These are phyloP conservation scores for Dicaeum eximium DNA, from an alignment of 2,113 vertebrate genomes.

Conservation along the genomic window DNA sequence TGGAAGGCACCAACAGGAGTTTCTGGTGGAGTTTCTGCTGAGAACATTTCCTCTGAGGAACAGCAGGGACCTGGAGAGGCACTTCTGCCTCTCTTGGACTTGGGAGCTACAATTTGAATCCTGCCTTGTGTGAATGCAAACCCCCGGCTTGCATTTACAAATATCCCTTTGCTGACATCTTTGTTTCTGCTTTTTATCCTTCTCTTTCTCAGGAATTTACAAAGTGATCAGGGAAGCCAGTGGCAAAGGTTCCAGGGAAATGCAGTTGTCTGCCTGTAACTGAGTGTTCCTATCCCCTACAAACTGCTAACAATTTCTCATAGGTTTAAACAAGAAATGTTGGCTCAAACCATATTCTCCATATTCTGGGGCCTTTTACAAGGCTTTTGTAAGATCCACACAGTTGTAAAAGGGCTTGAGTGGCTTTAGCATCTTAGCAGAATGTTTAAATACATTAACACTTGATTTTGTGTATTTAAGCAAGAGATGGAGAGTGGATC, in stretches of 20 bases:
- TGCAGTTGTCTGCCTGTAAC: not conserved
- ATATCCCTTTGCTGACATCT: not conserved
- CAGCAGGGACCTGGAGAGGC: not conserved
- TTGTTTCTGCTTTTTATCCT: not conserved
- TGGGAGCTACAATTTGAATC: not conserved
- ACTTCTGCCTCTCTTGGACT: not conserved
- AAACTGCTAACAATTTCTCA: not conserved
- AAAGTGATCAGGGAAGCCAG: not conserved
- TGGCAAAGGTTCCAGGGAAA: not conserved
- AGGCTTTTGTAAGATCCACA: not conserved
- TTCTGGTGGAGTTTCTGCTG: not conserved
- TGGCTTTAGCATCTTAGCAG: not conserved
- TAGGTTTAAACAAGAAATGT: not conserved
- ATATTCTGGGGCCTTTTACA: not conserved
- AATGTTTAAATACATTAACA: not conserved
- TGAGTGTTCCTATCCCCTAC: not conserved
- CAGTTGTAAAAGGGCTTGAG: not conserved
- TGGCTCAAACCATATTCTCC: not conserved
- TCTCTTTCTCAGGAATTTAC: not conserved
- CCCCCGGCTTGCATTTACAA: not conserved
- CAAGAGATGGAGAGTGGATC: not conserved
- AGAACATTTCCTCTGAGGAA: conserved; percentile 26
- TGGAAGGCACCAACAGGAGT: not conserved
- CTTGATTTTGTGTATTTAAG: not conserved
- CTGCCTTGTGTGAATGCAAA: not conserved